Base-by-base conservation (phyloP, 2,888 invertebrate genomes). In the Latheticus oryzae region DNA sequence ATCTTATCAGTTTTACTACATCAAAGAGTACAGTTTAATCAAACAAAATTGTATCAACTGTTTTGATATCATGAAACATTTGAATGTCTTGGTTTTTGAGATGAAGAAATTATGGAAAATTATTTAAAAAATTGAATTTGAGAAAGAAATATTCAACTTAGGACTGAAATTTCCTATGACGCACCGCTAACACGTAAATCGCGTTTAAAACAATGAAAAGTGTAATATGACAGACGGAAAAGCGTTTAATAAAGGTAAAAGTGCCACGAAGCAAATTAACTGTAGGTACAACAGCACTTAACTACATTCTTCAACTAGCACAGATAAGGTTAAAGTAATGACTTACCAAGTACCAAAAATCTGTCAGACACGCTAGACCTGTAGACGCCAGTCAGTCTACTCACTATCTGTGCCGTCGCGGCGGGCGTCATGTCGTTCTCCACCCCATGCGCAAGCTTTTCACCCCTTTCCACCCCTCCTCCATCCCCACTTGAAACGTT, bases 401-500 rank as follows among this genome's bases (percentile, higher is more conserved):
- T 75, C 77, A 77, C 78, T 76, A 77, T 79, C 82, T 83, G 80
- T 76, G 76, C 74, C 75, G 76, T 79, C 83, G 83, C 76, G 84
- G 82, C 84, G 83, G 82, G 81, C 82, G 82, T 81, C 85, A 85
- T 85, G 85, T 85, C 81, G 81, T 79, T 81, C 81, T 79, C 80
- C 81, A 82, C 81, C 80, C 77, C 79, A 76, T 76, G 78, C 79
- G 79, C 78, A 78, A 76, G 76, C 77, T 82, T 82, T 76, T 73
- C 79, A 76, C 74, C 77, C 69, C 62, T 65, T 74, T 64, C 69
- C 68, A 64, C 73, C 74, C 74, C 74, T 66, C 68, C 64, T 58
- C 61, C 68, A 71, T 67, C 72, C 71, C 68, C 67, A 65, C 71
- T 73, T 64, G 65, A 64, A 66, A 67, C 69, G 78, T 78, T 79